phyloP scores from a whole-genome alignment of 2,888 invertebrate species.

The Drosophila recens region DNA sequence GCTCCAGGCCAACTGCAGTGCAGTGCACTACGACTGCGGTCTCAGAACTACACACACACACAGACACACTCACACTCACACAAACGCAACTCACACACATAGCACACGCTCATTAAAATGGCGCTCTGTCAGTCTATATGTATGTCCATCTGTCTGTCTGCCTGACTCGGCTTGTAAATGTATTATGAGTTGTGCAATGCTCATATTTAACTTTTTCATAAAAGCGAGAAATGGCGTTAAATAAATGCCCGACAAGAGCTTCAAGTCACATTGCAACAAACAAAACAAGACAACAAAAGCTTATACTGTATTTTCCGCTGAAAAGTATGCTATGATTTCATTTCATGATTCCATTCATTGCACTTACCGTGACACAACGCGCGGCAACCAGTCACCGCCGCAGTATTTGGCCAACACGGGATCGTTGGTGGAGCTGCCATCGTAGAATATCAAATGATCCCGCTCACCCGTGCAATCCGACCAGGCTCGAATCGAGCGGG shows the following conservation, averaged over 20 bases:
- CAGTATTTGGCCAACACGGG: constrained; percentile 94
- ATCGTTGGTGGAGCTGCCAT: constrained; percentile 93
- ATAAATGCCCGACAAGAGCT: constrained; percentile 61
- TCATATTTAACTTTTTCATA: constrained; percentile 74
- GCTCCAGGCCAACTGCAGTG: constrained; percentile 79
- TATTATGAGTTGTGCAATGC: constrained; percentile 65
- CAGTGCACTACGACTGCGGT: constrained; percentile 69
- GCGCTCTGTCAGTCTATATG: constrained; percentile 57
- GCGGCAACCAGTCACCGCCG: constrained; percentile 94
- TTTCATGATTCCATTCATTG: constrained; percentile 9
- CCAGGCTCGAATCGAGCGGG: constrained; percentile 91
- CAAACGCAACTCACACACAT: constrained; percentile 18
- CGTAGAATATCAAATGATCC: constrained; percentile 94
- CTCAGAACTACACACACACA: constrained; percentile 16
- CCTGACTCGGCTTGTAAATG: constrained; percentile 57
- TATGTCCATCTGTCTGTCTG: constrained; percentile 32
- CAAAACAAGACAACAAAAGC: constrained; percentile 11
- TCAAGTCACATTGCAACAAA: constrained; percentile 13
- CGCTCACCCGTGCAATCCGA: constrained; percentile 92
- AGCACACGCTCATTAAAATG: constrained; percentile 77
- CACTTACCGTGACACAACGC: constrained; percentile 89
- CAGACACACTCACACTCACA: constrained; percentile 22
- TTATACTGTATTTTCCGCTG: background rate
- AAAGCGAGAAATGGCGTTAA: constrained; percentile 72
- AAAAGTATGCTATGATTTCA: constrained; percentile 11